A percentile compares a stretch with the other conserved stretches of the same genome.
Conservation (phyloP, 2,113 vertebrate species). For the Chiloscyllium plagiosum region DNA sequence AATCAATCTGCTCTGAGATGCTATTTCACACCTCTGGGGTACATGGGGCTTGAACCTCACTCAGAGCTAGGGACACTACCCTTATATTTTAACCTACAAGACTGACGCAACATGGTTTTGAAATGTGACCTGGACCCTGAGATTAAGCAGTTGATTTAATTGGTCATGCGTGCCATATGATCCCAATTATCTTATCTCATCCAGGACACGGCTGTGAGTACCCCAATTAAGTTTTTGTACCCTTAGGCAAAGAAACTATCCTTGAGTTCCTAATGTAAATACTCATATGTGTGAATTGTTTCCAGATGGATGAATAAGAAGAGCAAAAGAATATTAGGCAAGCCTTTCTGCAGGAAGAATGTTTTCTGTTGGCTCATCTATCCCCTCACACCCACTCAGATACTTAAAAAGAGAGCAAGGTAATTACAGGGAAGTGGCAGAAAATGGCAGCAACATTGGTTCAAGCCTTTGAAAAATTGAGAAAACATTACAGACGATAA, state of each 20-base stretch:
- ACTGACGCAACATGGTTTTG: not conserved
- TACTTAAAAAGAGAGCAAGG: not conserved
- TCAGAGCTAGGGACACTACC: too few relatives aligned
- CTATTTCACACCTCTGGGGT: too few relatives aligned
- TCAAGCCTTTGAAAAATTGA: not conserved
- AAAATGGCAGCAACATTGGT: not conserved
- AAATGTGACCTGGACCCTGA: not conserved
- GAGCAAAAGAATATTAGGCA: not conserved
- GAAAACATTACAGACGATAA: not conserved
- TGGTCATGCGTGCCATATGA: not conserved
- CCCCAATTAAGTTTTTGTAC: not conserved
- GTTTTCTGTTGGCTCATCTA: not conserved
- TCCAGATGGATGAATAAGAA: not conserved
- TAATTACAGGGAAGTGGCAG: not conserved
- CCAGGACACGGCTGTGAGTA: not conserved
- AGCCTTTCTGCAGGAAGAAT: not conserved
- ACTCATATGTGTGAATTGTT: not conserved
- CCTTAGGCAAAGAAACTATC: not conserved
- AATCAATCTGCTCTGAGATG: too few relatives aligned
- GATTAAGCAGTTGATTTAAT: not conserved
- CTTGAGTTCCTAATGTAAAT: not conserved
- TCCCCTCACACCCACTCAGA: not conserved
- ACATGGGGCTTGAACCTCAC: too few relatives aligned
- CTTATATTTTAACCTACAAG: not conserved
- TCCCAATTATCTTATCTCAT: not conserved